These are phyloP conservation scores for Cyaniris semiargus DNA, from an alignment of 2,888 invertebrate species.

Conservation along the genomic window DNA sequence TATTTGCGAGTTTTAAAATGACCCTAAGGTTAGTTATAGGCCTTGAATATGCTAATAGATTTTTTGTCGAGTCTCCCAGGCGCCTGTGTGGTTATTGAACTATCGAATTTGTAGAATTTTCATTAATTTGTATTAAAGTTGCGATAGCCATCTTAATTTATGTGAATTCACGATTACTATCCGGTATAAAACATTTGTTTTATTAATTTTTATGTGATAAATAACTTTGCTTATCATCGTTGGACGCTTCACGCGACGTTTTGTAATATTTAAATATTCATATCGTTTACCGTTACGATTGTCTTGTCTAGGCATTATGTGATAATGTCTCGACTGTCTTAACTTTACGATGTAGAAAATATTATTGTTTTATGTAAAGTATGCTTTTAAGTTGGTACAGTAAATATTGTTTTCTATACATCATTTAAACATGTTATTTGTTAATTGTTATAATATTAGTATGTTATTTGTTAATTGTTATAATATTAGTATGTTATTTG, in stretches of 20 bases:
- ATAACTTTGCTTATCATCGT: constrained; percentile 9
- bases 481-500: no score
- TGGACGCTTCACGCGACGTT: neutral
- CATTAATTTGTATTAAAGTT: constrained; percentile 8
- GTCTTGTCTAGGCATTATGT: constrained; percentile 6
- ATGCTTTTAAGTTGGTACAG: neutral
- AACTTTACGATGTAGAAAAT: neutral
- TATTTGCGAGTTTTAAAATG: constrained; percentile 14
- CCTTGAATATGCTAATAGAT: neutral
- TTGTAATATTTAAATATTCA: constrained; percentile 15
- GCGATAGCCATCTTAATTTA: constrained; percentile 23
- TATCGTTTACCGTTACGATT: neutral
- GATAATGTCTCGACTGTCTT: neutral
- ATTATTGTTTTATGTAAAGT: neutral
- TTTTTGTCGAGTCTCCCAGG: constrained; percentile 5
- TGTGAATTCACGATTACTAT: constrained; percentile 3
- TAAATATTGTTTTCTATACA: neutral
- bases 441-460: no score
- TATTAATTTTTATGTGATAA: constrained; percentile 3
- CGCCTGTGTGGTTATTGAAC: constrained; percentile 20
- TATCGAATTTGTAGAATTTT: constrained; percentile 22
- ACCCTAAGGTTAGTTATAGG: constrained; percentile 11
- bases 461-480: no score
- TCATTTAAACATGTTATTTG: neutral
- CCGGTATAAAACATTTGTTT: constrained; percentile 8